Conservation (phyloP, 2,888 invertebrate genomes). For the Formica aserva region DNA sequence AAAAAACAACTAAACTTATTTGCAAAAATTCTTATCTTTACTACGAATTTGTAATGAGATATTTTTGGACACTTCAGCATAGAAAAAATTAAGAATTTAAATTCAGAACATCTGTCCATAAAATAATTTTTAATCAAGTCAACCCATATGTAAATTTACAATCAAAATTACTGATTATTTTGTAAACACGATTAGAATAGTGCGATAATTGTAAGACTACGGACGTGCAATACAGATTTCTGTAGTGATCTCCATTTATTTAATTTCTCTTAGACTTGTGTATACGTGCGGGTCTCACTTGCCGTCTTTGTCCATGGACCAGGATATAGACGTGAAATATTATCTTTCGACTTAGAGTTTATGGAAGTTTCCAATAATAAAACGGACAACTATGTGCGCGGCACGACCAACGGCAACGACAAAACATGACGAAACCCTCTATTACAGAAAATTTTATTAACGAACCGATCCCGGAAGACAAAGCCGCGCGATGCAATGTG, state of each 20-base stretch:
- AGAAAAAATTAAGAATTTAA: background rate
- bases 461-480: conserved; percentile 79
- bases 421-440: conserved; percentile 67
- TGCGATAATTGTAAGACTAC: background rate
- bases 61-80: background rate
- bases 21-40: background rate
- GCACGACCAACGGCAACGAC: conserved; percentile 51
- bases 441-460: conserved; percentile 77
- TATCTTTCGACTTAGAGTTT: conserved; percentile 67
- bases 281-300: background rate
- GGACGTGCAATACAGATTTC: background rate
- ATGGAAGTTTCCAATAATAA: conserved; percentile 76
- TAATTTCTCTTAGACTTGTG: background rate
- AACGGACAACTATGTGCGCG: conserved; percentile 54
- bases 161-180: background rate
- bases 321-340: conserved; percentile 56
- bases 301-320: conserved; percentile 40
- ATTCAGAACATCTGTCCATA: background rate
- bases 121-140: background rate
- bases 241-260: conserved; percentile 51
- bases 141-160: background rate
- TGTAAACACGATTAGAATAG: background rate
- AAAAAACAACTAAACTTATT: background rate
- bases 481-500: conserved; percentile 65
- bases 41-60: background rate